A percentile compares a stretch with the other conserved stretches of the same genome.
These are phyloP conservation scores for Labia minor DNA, from an alignment of 2,888 invertebrate genomes.

Conservation along the genomic window DNA sequence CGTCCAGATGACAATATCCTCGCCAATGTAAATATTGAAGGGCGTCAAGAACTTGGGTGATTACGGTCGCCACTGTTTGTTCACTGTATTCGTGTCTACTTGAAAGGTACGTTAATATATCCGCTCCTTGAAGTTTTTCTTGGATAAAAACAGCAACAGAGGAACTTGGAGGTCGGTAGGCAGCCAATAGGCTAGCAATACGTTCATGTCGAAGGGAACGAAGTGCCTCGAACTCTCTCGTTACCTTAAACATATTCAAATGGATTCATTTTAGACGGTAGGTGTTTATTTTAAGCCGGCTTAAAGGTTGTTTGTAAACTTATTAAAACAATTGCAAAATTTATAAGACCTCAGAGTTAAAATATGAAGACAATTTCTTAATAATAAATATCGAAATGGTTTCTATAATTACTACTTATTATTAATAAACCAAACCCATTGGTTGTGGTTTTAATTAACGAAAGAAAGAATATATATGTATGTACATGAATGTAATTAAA, in stretches of 20 bases:
- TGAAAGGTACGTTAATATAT: slow-evolving; percentile 78
- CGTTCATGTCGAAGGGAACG: slow-evolving; percentile 77
- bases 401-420: no score
- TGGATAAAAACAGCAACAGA: slow-evolving; percentile 60
- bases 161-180: slow-evolving; percentile 56
- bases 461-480: no score
- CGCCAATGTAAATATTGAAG: slow-evolving; percentile 93
- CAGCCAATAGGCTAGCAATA: slow-evolving; percentile 63
- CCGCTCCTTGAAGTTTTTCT: slow-evolving; percentile 83
- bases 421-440: no score
- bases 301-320: no score
- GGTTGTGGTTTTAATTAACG: no score
- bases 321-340: no score
- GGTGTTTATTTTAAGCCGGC: no score
- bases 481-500: no score
- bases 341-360: no score
- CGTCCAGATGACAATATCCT: slow-evolving; percentile 75
- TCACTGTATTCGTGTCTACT: slow-evolving; percentile 85
- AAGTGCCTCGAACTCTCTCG: slow-evolving; percentile 74
- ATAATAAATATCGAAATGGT: no score
- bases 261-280: no score
- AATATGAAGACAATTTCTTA: no score
- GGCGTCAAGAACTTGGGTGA: slow-evolving; percentile 78
- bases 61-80: slow-evolving; percentile 77
- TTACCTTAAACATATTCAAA: slow-evolving; percentile 38